Base-by-base conservation (phyloP, 2,113 vertebrate species). In the Triplophysa tibetana region DNA sequence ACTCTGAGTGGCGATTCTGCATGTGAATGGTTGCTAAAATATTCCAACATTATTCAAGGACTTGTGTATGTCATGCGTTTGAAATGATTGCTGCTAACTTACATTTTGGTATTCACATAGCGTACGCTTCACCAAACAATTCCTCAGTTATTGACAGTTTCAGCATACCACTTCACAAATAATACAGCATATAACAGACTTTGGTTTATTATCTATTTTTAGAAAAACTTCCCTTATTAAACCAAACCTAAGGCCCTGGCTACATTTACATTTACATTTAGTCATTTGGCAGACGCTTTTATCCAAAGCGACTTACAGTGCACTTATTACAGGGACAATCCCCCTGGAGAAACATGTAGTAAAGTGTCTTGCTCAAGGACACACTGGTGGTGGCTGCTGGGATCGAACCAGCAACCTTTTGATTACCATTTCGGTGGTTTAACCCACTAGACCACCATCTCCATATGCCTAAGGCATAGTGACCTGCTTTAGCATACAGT, bases 161-260 rank as follows among this genome's bases (percentile, higher is more conserved):
- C 50, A 72, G 70, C 19, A 61, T 74, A 12, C 14, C 12, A 63
- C 13, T 23, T 65, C 11, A 52, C 45, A 8, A 21, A 50, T 14
- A 8, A 77, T 54, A 21, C 2, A 21, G 24, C 24, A 65, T 21
- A 14, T 33, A 16, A 75, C 9, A 11, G 41, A 33, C 17, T 54
- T 33, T 54, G 62, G 62, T 19, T 45, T 50, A 81, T 69, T 68
- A 73, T 77, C 63, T 12, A 73, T 58, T 66, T 60, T n/a, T 56
- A 43, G 60, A 33, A n/a, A 43, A 19, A 52, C 52, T 5, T 76
- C 77, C 69, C 74, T 75, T 33, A 75, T 68, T 65, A 41, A 61
- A 66, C 0, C 52, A 23, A n/a, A 64, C 75, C 75, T 73, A 78
- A 81, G 82, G 75, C 75, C 50, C 17, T 12, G n/a, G n/a, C n/a